Base-by-base conservation (phyloP, 2,113 vertebrate species). In the Mystacornis crossleyi region DNA sequence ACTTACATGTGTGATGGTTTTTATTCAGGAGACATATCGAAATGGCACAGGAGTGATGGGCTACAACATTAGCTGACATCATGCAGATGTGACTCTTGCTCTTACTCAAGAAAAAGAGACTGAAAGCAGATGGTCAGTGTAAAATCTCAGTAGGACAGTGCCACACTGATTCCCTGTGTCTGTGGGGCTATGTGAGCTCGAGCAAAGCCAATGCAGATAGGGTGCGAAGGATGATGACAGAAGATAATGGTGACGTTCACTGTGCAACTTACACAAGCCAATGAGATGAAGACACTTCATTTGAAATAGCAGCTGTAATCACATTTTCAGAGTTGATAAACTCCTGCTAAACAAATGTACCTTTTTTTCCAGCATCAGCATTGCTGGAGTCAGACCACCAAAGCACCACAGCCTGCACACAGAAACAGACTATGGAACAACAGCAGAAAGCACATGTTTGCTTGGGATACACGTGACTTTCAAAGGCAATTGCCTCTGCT, bases 311-410 rank as follows among this genome's bases (percentile, higher is more conserved):
- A 86, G 54, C 47, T 75, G 34, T 69, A 64, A 90, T 82, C 26
- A 43, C 45, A 43, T 90, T 90, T 88, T 71, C 89, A 73, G 43
- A 61, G 38, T 25, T 73, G 23, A 86, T 69, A 81, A 91, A 81
- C 24, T 71, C 55, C 28, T 12, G 33, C 45, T 65, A 70, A 50
- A 38, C 34, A 70, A 66, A 81, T 92, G 5, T 34, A 42, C n/a
- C 25, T 53, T 6, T 54, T 89, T 89, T 78, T 42, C 51, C 51
- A 71, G 47, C 31, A 86, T 83, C 64, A 83, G 40, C 77, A 50
- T 9, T 73, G n/a, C 64, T 81, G 55, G 42, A 84, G 38, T 73
- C 69, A 89, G 84, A 78, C 69, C 38, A 53, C 71, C 36, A 14
- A 45, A 20, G 69, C 40, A 60, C 72, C 77, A 78, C 2, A 74